A percentile compares a stretch with the other conserved stretches of the same genome.
Conservation (phyloP, 2,888 invertebrate species). For the Cheiracanthium punctorium region DNA sequence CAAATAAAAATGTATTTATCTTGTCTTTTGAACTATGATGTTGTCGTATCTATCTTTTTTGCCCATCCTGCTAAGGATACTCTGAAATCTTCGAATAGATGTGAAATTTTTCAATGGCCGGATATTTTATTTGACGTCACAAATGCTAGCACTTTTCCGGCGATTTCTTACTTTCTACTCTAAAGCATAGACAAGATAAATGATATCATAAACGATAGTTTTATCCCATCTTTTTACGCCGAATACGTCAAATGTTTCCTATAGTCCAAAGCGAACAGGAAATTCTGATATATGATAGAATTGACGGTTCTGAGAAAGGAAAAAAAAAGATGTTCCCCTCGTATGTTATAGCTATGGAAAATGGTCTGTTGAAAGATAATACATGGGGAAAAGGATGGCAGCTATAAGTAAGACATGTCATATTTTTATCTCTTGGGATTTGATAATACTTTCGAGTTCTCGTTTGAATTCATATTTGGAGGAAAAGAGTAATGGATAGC, state of each 20-base stretch:
- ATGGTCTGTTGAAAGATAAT: not conserved
- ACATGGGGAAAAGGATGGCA: too few relatives aligned
- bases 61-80: not conserved
- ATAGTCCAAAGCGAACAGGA: conserved; percentile 7
- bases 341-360: not conserved
- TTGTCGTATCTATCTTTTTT: not conserved
- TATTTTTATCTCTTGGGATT: too few relatives aligned
- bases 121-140: conserved; percentile 17
- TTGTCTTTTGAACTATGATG: not conserved
- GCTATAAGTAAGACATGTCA: too few relatives aligned
- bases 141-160: not conserved
- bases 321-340: not conserved
- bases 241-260: conserved; percentile 20
- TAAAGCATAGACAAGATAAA: conserved; percentile 24
- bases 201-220: conserved; percentile 31
- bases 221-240: conserved; percentile 26
- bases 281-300: not conserved
- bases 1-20: conserved; percentile 3
- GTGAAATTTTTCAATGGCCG: not conserved
- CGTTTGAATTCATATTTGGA: too few relatives aligned
- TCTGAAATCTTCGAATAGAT: not conserved
- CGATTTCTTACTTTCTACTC: conserved; percentile 21
- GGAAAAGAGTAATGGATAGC: too few relatives aligned
- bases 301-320: not conserved
- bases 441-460: too few relatives aligned